Percentiles rank a stretch among this genome's conserved stretches.
These are phyloP conservation scores for Dioctria linearis DNA, from an alignment of 2,888 invertebrate genomes.

Conservation along the genomic window DNA sequence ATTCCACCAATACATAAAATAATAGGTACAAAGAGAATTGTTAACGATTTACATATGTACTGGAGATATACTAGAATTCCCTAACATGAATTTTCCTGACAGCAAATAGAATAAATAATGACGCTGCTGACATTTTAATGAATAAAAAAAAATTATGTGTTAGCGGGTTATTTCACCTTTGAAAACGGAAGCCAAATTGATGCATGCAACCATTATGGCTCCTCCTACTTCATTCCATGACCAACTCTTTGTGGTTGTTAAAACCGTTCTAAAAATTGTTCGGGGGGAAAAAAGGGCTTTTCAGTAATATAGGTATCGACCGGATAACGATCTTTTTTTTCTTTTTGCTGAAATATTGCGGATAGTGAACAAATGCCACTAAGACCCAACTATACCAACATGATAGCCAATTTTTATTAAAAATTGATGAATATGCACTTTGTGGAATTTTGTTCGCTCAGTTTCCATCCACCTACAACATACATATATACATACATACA, in stretches of 20 bases:
- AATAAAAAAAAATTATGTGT: constrained; percentile 22
- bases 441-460: constrained; percentile 36
- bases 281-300: not conserved
- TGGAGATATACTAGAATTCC: not conserved
- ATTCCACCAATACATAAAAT: no score
- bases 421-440: constrained; percentile 51
- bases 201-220: constrained; percentile 41
- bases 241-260: constrained; percentile 7
- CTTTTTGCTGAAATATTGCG: constrained; percentile 34
- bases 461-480: constrained; percentile 3
- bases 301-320: constrained; percentile 24
- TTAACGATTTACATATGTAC: not conserved
- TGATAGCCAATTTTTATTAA: constrained; percentile 43
- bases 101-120: not conserved
- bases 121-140: constrained; percentile 11
- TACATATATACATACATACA: no score
- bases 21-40: not conserved
- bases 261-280: constrained; percentile 3
- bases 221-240: constrained; percentile 8
- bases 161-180: constrained; percentile 23
- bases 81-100: not conserved
- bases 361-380: constrained; percentile 29
- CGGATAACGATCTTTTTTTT: not conserved
- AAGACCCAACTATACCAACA: constrained; percentile 21
- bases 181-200: not conserved